Evolutionary conservation across 2,797 vertebrate genomes (phyloP), one percentile per base, ranked within the genome.

Genomic region (Scyliorhinus canicula): DNA sequence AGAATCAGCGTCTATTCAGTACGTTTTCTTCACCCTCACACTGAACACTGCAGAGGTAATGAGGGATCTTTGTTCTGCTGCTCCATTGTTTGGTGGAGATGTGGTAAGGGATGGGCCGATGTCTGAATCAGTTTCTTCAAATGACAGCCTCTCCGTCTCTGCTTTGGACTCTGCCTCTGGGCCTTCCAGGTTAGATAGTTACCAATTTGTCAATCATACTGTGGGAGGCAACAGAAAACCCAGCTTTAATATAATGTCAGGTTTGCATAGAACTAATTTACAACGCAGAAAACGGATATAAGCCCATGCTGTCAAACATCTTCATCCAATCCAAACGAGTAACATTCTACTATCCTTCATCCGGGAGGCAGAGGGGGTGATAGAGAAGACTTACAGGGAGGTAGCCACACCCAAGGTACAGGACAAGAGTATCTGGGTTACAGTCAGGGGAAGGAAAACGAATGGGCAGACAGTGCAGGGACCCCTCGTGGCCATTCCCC

Each of bases 141-240:
- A 0, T 88, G 31, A 31, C 57, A 84, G 21, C 69, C 84, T 88
- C 31, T 84, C 28, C 57, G 55, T 67, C 16, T 31, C 26, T 85
- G 28, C 77, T 88, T 96, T 50, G 5, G 94, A 79, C n/a, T 55
- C 95, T 96, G 96, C 60, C 95, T n/a, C 95, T 95, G 24, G 21
- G 93, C 95, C 50, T 88, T 96, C 96, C 95, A 95, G 95, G 97
- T 98, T 99, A 99, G 96, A 98, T 99, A 97, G 98, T 99, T 97
- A 99, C 98, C 97, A 99, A 97, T 95, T 98, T 98, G 98, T 99
- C 99, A 98, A 99, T 98, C 99, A 99, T 98, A 98, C 99, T 99
- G 97, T 95, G 97, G 98, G 95, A 97, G 95, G 95, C 96, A 95
- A 95, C 14, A 95, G 24, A 95, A 91, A 95, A 95, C 96, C 65